Percentiles rank a stretch among this genome's conserved stretches.
Evolutionary conservation across 2,888 invertebrate species (phyloP).

Genomic region (Apodemia hepburni): DNA sequence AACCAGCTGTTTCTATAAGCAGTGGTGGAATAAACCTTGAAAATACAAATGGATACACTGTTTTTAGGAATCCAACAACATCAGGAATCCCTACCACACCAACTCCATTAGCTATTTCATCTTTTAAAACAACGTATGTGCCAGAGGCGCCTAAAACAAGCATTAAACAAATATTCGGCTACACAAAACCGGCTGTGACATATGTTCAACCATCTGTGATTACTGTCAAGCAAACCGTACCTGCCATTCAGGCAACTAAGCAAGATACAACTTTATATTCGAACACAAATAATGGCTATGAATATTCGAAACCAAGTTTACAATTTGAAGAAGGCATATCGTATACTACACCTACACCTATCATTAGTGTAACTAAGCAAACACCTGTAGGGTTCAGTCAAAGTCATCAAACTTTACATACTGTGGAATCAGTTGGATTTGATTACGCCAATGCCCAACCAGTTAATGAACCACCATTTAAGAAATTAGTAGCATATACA

Average conservation of each 20-base stretch:
- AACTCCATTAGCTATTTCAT: constrained; percentile 60
- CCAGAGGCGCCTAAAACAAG: constrained; percentile 60
- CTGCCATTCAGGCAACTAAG: constrained; percentile 47
- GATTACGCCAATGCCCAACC: constrained; percentile 56
- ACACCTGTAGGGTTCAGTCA: constrained; percentile 57
- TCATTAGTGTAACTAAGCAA: constrained; percentile 53
- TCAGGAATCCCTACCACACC: constrained; percentile 67
- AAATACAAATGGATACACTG: constrained; percentile 58
- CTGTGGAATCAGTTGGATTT: constrained; percentile 48
- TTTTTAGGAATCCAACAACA: constrained; percentile 62
- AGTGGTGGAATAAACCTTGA: constrained; percentile 58
- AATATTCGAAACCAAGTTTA: constrained; percentile 52
- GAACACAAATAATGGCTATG: constrained; percentile 36
- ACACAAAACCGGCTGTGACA: constrained; percentile 63
- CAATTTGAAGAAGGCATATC: constrained; percentile 61
- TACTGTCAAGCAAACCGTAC: constrained; percentile 48
- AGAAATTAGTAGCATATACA: constrained; percentile 63
- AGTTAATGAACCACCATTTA: constrained; percentile 61
- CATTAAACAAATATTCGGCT: constrained; percentile 66
- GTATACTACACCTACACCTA: constrained; percentile 54
- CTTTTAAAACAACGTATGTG: constrained; percentile 61
- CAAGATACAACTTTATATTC: constrained; percentile 36
- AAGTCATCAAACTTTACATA: constrained; percentile 57
- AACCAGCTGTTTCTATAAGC: constrained; percentile 60
- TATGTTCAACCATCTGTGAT: constrained; percentile 60